Percentiles rank a stretch among this genome's conserved stretches.
Conservation (phyloP, 2,888 invertebrate species). For the Lagria hirta region DNA sequence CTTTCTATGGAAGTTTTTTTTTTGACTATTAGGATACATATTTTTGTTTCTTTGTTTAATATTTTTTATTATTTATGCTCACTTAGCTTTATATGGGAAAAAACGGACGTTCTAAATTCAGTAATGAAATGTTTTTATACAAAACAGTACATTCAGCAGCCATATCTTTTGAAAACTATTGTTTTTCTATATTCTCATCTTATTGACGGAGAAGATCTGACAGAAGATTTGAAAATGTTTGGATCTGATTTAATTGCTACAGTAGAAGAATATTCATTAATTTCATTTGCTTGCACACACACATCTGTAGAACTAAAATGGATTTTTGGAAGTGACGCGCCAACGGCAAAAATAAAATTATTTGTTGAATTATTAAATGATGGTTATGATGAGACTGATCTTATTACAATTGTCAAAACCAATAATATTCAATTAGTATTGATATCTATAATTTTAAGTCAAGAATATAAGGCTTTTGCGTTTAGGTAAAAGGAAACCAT, state of each 20-base stretch:
- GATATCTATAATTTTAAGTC: too few species aligned
- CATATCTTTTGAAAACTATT: constrained; percentile 7
- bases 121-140: constrained; percentile 5
- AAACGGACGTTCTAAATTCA: background rate
- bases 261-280: constrained; percentile 6
- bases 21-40: too few species aligned
- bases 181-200: constrained; percentile 10
- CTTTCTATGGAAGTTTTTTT: too few species aligned
- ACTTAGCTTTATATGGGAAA: constrained; percentile 13
- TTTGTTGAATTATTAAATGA: too few species aligned
- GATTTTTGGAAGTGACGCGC: constrained; percentile 4
- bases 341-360: constrained; percentile 4
- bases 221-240: background rate
- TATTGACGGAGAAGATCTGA: too few species aligned
- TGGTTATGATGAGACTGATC: too few species aligned
- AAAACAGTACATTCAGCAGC: background rate
- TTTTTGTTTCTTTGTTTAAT: too few species aligned
- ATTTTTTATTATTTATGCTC: too few species aligned
- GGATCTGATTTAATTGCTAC: background rate
- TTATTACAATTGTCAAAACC: too few species aligned
- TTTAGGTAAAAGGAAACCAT: background rate
- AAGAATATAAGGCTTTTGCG: too few species aligned
- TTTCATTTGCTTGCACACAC: constrained; percentile 3
- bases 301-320: constrained; percentile 10
- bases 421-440: too few species aligned